Conservation (phyloP, 1,140 invertebrate species). For the Zeugodacus cucurbitae region DNA sequence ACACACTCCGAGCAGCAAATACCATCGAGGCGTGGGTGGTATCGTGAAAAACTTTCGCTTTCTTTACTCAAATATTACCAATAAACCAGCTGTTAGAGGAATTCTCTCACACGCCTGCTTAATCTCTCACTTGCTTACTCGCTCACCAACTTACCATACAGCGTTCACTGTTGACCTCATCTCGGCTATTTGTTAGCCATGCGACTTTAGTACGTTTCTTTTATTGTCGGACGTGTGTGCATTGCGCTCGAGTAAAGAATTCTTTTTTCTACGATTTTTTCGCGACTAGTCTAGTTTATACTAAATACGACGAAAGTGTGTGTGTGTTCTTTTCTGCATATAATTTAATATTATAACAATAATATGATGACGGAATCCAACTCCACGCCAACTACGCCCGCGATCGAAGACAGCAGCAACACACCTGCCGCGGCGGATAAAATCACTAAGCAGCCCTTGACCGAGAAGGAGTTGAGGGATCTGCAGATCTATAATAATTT, state of each 20-base stretch:
- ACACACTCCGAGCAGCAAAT: too few relatives aligned
- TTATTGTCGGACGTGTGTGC: not conserved
- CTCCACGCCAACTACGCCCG: not conserved
- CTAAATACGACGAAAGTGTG: not conserved
- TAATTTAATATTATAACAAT: not conserved
- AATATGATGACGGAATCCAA: constrained; percentile 20
- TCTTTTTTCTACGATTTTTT: not conserved
- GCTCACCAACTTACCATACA: not conserved
- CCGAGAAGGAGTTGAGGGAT: constrained; percentile 44
- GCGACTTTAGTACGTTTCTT: not conserved
- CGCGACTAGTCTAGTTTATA: not conserved
- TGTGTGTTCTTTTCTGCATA: not conserved
- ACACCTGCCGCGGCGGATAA: not conserved
- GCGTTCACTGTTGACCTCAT: not conserved
- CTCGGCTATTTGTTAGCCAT: too few relatives aligned
- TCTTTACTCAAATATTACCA: not conserved
- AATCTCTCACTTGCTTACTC: not conserved
- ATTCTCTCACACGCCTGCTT: not conserved
- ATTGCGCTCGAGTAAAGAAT: not conserved
- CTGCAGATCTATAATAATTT: constrained; percentile 60
- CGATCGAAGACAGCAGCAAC: not conserved
- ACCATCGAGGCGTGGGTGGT: not conserved
- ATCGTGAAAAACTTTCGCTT: not conserved
- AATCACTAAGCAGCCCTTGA: not conserved
- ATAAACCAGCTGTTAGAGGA: not conserved